phyloP scores from a whole-genome alignment of 2,888 invertebrate species.

The Ischnus inquisitorius region DNA sequence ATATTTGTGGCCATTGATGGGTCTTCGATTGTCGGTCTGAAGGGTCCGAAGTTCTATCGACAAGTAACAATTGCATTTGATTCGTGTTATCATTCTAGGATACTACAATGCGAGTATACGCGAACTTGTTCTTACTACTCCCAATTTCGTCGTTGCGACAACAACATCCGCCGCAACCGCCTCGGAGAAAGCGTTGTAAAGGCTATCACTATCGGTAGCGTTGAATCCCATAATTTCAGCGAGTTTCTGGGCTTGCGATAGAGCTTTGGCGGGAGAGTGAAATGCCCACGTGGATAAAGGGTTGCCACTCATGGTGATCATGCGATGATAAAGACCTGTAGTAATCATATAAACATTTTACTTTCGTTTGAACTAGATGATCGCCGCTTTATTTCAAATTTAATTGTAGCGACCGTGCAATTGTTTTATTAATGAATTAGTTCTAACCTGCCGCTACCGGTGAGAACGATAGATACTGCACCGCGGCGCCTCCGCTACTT shows the following conservation, averaged over 20 bases:
- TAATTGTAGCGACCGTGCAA: background rate
- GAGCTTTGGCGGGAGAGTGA: constrained; percentile 33
- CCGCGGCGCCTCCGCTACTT: background rate
- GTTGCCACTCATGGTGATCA: constrained; percentile 87
- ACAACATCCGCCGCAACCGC: constrained; percentile 84
- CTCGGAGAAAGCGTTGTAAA: constrained; percentile 83
- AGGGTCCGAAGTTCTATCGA: constrained; percentile 78
- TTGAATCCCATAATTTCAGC: constrained; percentile 80
- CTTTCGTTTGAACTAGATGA: too few relatives aligned
- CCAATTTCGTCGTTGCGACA: constrained; percentile 33
- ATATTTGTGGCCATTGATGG: constrained; percentile 85
- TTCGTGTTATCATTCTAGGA: too few relatives aligned
- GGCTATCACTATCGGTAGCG: constrained; percentile 77
- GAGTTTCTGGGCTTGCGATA: constrained; percentile 79
- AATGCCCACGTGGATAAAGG: constrained; percentile 86
- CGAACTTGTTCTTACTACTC: constrained; percentile 83
- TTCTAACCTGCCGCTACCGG: background rate
- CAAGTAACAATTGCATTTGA: background rate
- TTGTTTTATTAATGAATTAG: background rate
- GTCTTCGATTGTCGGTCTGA: constrained; percentile 87
- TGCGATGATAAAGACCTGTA: constrained; percentile 87
- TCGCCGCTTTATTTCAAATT: too few relatives aligned
- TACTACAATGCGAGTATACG: constrained; percentile 69
- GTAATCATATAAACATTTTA: too few relatives aligned
- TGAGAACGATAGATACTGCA: background rate